Base-by-base conservation (phyloP, 2,113 vertebrate genomes). In the Sigmodon hispidus region DNA sequence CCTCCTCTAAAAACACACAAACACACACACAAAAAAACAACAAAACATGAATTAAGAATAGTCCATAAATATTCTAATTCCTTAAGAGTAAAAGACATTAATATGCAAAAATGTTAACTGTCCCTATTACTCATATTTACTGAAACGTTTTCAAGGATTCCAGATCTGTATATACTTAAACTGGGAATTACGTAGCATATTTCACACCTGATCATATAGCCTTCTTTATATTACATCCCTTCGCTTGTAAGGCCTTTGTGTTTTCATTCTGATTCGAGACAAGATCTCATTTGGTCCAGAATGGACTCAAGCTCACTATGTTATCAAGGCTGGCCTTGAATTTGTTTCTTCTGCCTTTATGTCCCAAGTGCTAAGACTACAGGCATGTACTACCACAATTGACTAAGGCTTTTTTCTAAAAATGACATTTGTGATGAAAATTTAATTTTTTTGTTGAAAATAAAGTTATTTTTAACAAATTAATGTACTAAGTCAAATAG, bases 1-100 rank as follows among this genome's bases (percentile, higher is more conserved):
- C 97, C 95, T 97, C 95, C 94, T 98, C 98, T 94, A 83, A 89
- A 96, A 91, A 96, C n/a, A 97, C 3, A 97, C 48, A 80, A 5
- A 77, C n/a, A 75, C 13, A 29, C 11, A 50, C 50, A 40, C n/a
- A 69, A 69, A 73, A 73, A 77, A 77, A 77, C 17, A 48, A 29
- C 36, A 97, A 93, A 43, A 95, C 91, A 96, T 89, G 69, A 84
- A 40, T 86, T 95, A 61, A 95, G n/a, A 93, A 91, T 96, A 94
- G 93, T 61, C n/a, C 34, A 77, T 90, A 93, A 97, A 87, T 1
- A 73, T 91, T 84, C 21, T 92, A 36, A 94, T n/a, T 95, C 83
- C 26, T 87, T 16, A 90, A 77, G 26, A 89, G 79, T 70, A 91
- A 91, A 96, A 95, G 21, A 95, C 76, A 94, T 40, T 63, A 65